Percentiles rank a stretch among this genome's conserved stretches.
These are phyloP conservation scores for Eilema sororculum DNA, from an alignment of 2,888 invertebrate species.

Conservation along the genomic window DNA sequence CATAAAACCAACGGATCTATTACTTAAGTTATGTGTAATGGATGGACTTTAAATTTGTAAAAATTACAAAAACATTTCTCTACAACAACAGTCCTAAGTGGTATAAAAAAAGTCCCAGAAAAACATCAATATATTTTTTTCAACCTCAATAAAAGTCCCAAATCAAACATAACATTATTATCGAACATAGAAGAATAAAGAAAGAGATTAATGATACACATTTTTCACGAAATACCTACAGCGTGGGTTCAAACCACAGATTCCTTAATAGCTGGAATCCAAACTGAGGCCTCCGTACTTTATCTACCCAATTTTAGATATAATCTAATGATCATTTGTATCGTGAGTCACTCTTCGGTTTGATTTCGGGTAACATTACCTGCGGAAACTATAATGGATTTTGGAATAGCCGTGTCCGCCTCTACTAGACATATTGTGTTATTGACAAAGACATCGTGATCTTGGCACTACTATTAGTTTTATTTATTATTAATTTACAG, in stretches of 20 bases:
- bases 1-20: too few relatives aligned
- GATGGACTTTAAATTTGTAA: too few relatives aligned
- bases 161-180: background rate
- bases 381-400: slow-evolving; percentile 53
- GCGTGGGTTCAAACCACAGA: background rate
- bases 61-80: too few relatives aligned
- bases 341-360: slow-evolving; percentile 40
- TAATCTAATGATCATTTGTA: slow-evolving; percentile 26
- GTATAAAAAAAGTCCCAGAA: too few relatives aligned
- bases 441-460: slow-evolving; percentile 57
- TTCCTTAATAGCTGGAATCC: slow-evolving; percentile 2
- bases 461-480: background rate
- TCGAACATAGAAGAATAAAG: background rate
- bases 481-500: background rate
- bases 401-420: slow-evolving; percentile 56
- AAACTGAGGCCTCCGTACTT: background rate
- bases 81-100: too few relatives aligned
- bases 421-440: slow-evolving; percentile 36
- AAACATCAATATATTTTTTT: too few relatives aligned
- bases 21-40: too few relatives aligned
- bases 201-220: background rate
- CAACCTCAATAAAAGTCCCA: background rate
- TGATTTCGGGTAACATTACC: slow-evolving; percentile 38
- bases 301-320: slow-evolving; percentile 19
- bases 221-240: background rate